Base-by-base conservation (phyloP, 2,113 vertebrate species). In the Syngnathus typhle region DNA sequence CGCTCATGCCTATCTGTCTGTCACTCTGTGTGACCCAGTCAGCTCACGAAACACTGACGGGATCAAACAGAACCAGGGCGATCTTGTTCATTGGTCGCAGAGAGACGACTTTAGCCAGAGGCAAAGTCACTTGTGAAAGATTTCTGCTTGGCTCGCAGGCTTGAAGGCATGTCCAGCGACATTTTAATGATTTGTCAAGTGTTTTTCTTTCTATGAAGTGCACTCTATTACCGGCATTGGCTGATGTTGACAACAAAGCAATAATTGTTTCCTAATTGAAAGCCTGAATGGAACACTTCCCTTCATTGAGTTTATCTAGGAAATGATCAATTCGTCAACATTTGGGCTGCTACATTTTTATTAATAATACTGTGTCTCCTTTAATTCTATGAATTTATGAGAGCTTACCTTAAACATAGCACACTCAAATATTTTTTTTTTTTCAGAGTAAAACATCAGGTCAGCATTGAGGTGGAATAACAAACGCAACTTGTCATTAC, bases 121-220 rank as follows among this genome's bases (percentile, higher is more conserved):
- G 60, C 60, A 62, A 62, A 62, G 60, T 62, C 60, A 62, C 39
- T 44, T 27, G 55, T 27, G 21, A 44, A 62, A 44, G 39, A 62
- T 62, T 44, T 43, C n/a, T 8, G 41, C n/a, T 44, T 44, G 21
- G 39, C 60, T 62, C 12, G 60, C 39, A 44, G 60, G 12, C 41
- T 62, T 16, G 6, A 7, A 62, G 60, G n/a, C 60, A 27, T 41
- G 60, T 44, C n/a, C 13, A 15, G 7, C 41, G 27, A 44, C 21
- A n/a, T 62, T 58, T 44, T 23, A 44, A 44, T 43, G 41, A 62
- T 62, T 44, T 62, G 41, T 62, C 21, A 21, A 21, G 41, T 21
- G 12, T 62, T 15, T 56, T 13, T 55, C 27, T 49, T 49, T 49
- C 55, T 44, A 23, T 46, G 38, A 62, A 27, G 39, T 44, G n/a